Conservation (phyloP, 2,113 vertebrate species). For the Oreocharis arfaki region DNA sequence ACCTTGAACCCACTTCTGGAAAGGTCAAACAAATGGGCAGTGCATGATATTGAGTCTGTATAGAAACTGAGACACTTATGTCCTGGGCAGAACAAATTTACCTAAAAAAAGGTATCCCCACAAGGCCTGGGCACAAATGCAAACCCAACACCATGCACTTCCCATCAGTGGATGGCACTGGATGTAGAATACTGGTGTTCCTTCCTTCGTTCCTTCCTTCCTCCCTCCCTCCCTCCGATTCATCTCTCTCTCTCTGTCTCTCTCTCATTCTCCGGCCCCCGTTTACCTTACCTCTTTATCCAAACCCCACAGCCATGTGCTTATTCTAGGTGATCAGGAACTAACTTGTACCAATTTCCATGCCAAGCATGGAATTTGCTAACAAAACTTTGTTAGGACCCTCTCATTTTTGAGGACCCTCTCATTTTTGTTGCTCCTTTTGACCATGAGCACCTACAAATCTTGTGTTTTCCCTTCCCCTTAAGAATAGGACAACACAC, state of each 20-base stretch:
- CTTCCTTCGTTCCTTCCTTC: background rate
- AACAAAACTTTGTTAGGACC: background rate
- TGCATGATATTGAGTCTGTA: no score
- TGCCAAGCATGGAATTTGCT: background rate
- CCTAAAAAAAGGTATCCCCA: background rate
- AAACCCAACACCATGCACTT: background rate
- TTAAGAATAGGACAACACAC: background rate
- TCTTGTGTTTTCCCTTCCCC: no score
- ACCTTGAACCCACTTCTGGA: background rate
- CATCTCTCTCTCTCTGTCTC: background rate
- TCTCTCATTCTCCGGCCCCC: background rate
- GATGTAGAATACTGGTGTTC: background rate
- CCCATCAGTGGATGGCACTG: background rate
- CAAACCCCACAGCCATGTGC: no score
- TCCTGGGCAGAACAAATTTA: background rate
- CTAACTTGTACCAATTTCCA: background rate
- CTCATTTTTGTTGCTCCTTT: background rate
- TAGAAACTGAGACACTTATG: background rate
- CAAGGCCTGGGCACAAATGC: no score
- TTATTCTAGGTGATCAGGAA: no score
- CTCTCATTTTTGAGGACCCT: background rate
- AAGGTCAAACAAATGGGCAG: no score
- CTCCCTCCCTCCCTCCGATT: no score
- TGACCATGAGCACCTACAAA: background rate
- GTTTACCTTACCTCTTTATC: background rate